phyloP scores from a whole-genome alignment of 1,140 invertebrate species.

The Hestina assimilis region DNA sequence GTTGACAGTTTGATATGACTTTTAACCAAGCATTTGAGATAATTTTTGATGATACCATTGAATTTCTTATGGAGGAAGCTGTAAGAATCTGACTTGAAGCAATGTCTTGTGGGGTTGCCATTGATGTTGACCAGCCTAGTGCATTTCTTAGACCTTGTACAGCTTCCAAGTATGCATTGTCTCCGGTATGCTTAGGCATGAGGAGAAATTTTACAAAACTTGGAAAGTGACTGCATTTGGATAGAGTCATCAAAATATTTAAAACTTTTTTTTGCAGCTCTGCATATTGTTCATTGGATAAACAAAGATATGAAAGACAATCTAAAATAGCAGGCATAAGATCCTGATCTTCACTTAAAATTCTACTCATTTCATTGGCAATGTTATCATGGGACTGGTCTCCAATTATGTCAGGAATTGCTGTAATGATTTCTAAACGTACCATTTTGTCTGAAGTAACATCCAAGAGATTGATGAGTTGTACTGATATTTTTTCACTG shows the following conservation, averaged over 20 bases:
- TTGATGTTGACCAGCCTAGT: conserved; percentile 57
- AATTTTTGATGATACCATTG: conserved; percentile 64
- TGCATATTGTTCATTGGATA: conserved; percentile 64
- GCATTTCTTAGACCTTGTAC: conserved; percentile 59
- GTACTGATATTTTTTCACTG: conserved; percentile 49
- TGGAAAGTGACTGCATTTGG: conserved; percentile 62
- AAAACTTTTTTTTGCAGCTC: conserved; percentile 65
- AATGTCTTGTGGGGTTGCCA: conserved; percentile 48
- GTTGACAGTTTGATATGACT: conserved; percentile 54
- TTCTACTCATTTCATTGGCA: conserved; percentile 63
- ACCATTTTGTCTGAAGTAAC: conserved; percentile 61
- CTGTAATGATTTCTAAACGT: conserved; percentile 68
- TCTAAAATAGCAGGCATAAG: conserved; percentile 69
- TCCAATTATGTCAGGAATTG: conserved; percentile 71
- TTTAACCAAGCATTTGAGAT: conserved; percentile 69
- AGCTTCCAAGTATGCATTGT: conserved; percentile 50
- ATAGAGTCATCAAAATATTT: conserved; percentile 49
- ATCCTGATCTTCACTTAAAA: conserved; percentile 61
- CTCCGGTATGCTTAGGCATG: conserved; percentile 42
- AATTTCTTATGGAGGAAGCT: conserved; percentile 62
- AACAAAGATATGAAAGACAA: conserved; percentile 66
- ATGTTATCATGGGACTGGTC: conserved; percentile 68
- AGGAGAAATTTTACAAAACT: conserved; percentile 73
- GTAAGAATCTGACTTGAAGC: conserved; percentile 71
- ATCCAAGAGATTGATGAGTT: conserved; percentile 66